Base-by-base conservation (phyloP, 2,797 vertebrate species). In the Onychomys arenicola region DNA sequence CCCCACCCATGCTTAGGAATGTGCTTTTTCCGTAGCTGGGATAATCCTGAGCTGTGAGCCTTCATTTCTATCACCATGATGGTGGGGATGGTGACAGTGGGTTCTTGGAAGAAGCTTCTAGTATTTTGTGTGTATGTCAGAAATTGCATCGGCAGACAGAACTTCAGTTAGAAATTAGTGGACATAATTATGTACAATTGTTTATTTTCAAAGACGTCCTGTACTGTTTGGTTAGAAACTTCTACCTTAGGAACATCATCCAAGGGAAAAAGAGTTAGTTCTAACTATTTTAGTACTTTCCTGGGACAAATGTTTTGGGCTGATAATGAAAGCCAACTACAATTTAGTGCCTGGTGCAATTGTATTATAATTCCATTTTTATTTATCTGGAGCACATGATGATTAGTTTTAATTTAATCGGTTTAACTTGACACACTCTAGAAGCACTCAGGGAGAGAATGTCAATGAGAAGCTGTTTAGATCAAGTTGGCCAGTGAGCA, bases 321-420 rank as follows among this genome's bases (percentile, higher is more conserved):
- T 90, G n/a, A 25, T 75, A 81, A 88, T 77, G 83, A 89, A 93
- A 95, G 73, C 81, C 43, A 95, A 52, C 93, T 93, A 92, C 1
- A 80, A 77, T 90, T 93, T 95, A 80, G 75, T 91, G 29, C 61
- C 78, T 86, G 57, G 32, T 76, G 43, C 93, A 84, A 91, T 84
- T 69, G 32, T 61, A 71, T 81, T 95, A n/a, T 71, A 90, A 86
- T 87, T 94, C 29, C 29, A 65, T 49, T 25, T 80, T 91, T 80
- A 63, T 89, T 96, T 94, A 89, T 91, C 96, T 93, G 69, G 40
- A 21, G 5, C 16, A 84, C 32, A 16, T 65, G 29, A 40, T 84
- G 40, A 12, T 19, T 46, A 65, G 52, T 16, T 81, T 81, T 57
- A 37, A 59, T 81, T 14, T 57, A 57, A 57, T 57, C 55, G 19